phyloP scores from a whole-genome alignment of 1,140 invertebrate genomes.

The Probaryconus sp. region DNA sequence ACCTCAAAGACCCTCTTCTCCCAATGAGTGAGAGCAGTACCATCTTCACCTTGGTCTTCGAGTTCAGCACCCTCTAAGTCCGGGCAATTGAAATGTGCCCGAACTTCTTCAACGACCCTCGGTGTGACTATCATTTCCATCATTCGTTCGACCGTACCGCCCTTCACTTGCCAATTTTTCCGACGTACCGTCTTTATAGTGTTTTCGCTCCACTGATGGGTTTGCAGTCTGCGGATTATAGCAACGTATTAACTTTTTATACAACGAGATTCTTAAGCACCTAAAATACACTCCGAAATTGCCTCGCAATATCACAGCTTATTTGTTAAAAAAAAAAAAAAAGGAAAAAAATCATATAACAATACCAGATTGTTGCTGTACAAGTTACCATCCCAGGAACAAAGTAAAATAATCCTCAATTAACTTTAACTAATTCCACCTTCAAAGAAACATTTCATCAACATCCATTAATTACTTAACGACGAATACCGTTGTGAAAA shows the following conservation, averaged over 20 bases:
- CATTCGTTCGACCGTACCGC: conserved; percentile 84
- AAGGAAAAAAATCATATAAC: no score
- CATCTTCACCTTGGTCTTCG: conserved; percentile 98
- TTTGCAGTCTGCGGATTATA: conserved; percentile 83
- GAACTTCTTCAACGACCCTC: conserved; percentile 89
- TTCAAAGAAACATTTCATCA: no score
- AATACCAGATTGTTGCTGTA: no score
- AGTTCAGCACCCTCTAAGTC: conserved; percentile 96
- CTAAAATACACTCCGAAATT: no score
- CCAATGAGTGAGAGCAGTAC: conserved; percentile 98
- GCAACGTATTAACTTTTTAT: conserved; percentile 3
- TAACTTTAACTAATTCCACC: no score
- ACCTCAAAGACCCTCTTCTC: conserved; percentile 98
- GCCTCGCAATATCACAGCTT: no score
- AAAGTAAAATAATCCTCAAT: no score
- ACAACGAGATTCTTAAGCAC: neutral
- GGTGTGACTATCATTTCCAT: conserved; percentile 96
- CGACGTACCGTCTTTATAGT: conserved; percentile 90
- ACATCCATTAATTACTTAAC: no score
- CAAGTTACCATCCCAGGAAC: no score
- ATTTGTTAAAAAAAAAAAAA: no score
- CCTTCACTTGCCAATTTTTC: conserved; percentile 90
- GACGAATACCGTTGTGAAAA: no score
- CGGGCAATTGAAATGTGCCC: conserved; percentile 94
- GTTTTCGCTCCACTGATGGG: conserved; percentile 95